Percentiles rank a stretch among this genome's conserved stretches.
These are phyloP conservation scores for Adelphocoris suturalis DNA, from an alignment of 2,888 invertebrate genomes.

Conservation along the genomic window DNA sequence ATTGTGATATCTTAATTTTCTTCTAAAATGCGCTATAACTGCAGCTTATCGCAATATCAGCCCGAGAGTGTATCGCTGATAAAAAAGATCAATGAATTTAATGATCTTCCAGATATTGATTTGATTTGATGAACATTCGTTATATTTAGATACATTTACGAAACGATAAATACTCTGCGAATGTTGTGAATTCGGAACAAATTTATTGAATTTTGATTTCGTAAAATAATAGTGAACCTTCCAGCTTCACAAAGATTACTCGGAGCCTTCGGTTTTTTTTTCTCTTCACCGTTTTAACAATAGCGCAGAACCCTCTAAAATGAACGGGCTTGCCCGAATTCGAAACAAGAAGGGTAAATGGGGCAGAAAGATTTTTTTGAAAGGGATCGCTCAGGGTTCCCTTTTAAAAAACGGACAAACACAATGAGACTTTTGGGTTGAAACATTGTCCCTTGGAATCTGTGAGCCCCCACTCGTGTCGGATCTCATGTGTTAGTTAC, in stretches of 20 bases:
- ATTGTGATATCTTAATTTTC: too few relatives aligned
- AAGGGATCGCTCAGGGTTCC: background rate
- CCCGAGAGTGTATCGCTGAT: too few relatives aligned
- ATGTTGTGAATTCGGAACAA: too few relatives aligned
- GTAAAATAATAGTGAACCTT: background rate
- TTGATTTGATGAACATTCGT: too few relatives aligned
- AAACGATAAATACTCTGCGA: too few relatives aligned
- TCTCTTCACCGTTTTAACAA: background rate
- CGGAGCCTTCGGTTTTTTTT: background rate
- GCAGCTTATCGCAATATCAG: too few relatives aligned
- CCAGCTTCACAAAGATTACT: background rate
- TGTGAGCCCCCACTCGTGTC: background rate
- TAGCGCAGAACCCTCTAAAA: background rate
- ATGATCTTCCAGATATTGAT: too few relatives aligned
- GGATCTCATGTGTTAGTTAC: background rate
- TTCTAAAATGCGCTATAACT: too few relatives aligned
- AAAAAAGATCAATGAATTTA: too few relatives aligned
- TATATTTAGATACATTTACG: too few relatives aligned
- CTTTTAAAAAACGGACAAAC: background rate
- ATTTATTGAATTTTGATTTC: background rate
- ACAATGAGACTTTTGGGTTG: background rate
- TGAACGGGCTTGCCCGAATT: background rate
- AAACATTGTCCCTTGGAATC: background rate
- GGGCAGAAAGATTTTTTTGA: background rate
- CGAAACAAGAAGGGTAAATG: constrained; percentile 1